Percentiles rank a stretch among this genome's conserved stretches.
These are phyloP conservation scores for Rhinella marina DNA, from an alignment of 2,797 vertebrate species.

Conservation along the genomic window DNA sequence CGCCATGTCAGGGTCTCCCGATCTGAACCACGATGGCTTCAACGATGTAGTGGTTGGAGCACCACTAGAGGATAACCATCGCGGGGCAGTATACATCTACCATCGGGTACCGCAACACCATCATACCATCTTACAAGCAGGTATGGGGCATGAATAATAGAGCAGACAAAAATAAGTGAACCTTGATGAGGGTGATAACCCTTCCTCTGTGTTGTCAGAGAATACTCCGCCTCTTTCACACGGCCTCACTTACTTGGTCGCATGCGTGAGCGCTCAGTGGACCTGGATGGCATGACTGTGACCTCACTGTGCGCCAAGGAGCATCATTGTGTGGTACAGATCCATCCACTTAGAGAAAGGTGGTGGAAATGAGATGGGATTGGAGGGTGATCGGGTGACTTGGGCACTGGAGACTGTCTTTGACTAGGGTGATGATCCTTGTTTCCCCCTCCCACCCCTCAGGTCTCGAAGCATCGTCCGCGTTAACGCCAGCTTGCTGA, in stretches of 20 bases:
- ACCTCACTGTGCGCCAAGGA: conserved; percentile 90
- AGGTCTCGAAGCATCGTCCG: conserved; percentile 87
- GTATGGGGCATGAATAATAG: conserved; percentile 66
- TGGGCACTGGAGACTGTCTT: neutral
- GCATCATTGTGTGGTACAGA: conserved; percentile 81
- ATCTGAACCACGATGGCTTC: conserved; percentile 89
- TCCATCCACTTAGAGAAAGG: too few species aligned
- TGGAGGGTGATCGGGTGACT: neutral
- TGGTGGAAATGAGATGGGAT: neutral
- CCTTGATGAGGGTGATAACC: neutral
- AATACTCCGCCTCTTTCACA: conserved; percentile 81
- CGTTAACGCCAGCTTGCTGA: conserved; percentile 80
- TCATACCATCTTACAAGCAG: conserved; percentile 82
- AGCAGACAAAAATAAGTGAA: neutral
- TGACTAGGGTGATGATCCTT: neutral
- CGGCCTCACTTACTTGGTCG: conserved; percentile 86
- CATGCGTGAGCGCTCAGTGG: conserved; percentile 85
- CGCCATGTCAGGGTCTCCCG: conserved; percentile 81
- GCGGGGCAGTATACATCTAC: conserved; percentile 89
- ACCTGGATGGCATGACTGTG: conserved; percentile 89
- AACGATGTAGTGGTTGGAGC: conserved; percentile 88
- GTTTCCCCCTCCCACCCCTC: neutral
- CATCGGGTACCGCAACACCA: conserved; percentile 78
- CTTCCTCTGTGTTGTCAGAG: conserved; percentile 72
- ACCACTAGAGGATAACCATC: conserved; percentile 90